Evolutionary conservation across 2,113 vertebrate species (phyloP), one percentile per base, ranked within the genome.

Genomic region (Zonotrichia leucophrys): DNA sequence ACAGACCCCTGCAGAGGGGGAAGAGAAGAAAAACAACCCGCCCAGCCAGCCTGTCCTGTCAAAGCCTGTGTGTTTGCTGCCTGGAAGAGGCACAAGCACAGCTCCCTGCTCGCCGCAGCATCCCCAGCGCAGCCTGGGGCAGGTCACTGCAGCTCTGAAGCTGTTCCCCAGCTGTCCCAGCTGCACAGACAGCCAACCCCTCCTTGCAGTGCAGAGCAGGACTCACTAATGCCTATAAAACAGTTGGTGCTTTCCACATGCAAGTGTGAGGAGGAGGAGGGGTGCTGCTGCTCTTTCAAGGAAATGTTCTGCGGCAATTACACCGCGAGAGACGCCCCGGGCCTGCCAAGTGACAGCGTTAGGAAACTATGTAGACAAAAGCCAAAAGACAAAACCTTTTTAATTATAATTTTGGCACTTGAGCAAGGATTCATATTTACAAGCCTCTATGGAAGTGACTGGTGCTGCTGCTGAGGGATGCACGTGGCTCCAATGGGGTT

Each of bases 271-370:
- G 89, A 96, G 91, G 80, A 96, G 96, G 94, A 17, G 44, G 95
- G 58, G 83, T 12, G 89, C 7, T 78, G 86, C 92, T 70, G 94
- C 80, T 92, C 96, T 86, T 78, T 95, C 96, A 95, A 94, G 96
- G 96, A 96, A 96, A 97, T 93, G 95, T 93, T 96, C 92, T 81
- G 94, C 3, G 17, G 96, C 80, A 83, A 95, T 93, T 92, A 86
- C 95, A 90, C 49, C 0, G 94, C 58, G 95, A 94, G 92, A 95
- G 94, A 95, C 89, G n/a, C 76, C 89, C 83, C 1, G 10, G 88
- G 69, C 58, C 58, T 93, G 95, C 96, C 95, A 94, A 95, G 70
- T 92, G 94, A 97, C 94, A 92, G 7, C 35, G 19, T 28, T 31
- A 86, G 94, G 95, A 94, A 96, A 93, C 82, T 85, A 95, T 93